Base-by-base conservation (phyloP, 2,797 vertebrate genomes). In the Gila robusta region DNA sequence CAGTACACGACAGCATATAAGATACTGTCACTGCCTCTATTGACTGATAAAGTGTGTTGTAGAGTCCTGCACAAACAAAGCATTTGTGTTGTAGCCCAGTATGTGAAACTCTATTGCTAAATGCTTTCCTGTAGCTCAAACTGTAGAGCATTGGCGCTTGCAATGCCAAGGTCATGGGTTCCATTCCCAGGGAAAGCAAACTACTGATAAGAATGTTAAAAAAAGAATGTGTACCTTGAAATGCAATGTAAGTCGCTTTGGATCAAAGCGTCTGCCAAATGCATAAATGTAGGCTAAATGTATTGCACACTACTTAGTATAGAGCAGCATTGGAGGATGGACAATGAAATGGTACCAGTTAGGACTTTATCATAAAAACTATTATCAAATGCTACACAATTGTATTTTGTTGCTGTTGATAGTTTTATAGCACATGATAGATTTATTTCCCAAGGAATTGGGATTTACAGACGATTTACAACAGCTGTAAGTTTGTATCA, bases 21-120 rank as follows among this genome's bases (percentile, higher is more conserved):
- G 17, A 59, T 23, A 16, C 14, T 8, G 6, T 28, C 62, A 10
- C 37, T 32, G 26, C 69, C 54, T 44, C 52, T 64, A 16, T 54
- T n/a, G 54, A 72, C 37, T 82, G 35, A 82, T 54, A 41, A 82
- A 82, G 35, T 54, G 9, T 71, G 78, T 41, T 47, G 17, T 64
- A 32, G 37, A 73, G 17, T 47, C 52, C 7, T 28, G 9, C 39
- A 41, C 26, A 59, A 37, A 59, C 17, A 59, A 59, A 81, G 44
- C 9, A 21, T 28, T 69, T 67, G 44, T 56, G 6, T 77, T 77
- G 21, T n/a, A 37, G 21, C 6, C 4, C 52, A 78, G 21, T 56
- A 39, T 56, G 32, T 69, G 62, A 19, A 37, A 49, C 41, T 67
- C 41, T 32, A 49, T 28, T 5, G 47, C 47, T 49, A 49, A 16